These are phyloP conservation scores for Sprattus sprattus DNA, from an alignment of 2,113 vertebrate genomes.

Conservation along the genomic window DNA sequence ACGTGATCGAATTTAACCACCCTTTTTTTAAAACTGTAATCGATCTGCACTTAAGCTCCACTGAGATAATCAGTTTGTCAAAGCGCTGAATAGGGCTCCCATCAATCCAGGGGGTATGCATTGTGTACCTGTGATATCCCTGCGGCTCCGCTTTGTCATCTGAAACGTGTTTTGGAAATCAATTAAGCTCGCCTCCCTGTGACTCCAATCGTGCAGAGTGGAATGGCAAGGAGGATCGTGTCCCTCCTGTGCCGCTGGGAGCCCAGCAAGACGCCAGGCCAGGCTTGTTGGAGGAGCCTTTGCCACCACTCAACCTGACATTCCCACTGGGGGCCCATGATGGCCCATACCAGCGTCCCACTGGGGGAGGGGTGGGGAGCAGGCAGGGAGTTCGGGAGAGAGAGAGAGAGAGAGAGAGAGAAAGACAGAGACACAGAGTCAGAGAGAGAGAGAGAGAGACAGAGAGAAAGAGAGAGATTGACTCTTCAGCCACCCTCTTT, in stretches of 20 bases:
- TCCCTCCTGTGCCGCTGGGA: background rate
- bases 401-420: too few relatives aligned
- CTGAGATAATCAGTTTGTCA: slow-evolving; percentile 62
- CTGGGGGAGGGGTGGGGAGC: background rate
- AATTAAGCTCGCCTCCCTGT: slow-evolving; percentile 43
- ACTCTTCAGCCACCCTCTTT: background rate
- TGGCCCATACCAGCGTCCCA: background rate
- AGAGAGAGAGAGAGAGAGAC: background rate
- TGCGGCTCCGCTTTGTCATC: slow-evolving; percentile 45
- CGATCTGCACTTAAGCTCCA: slow-evolving; percentile 52
- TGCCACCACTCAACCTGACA: background rate
- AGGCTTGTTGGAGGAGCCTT: slow-evolving; percentile 5
- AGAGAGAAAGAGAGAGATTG: background rate
- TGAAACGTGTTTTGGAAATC: slow-evolving; percentile 54
- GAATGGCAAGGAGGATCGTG: background rate
- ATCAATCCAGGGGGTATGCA: slow-evolving; percentile 41
- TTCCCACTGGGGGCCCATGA: background rate
- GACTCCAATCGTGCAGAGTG: slow-evolving; percentile 21
- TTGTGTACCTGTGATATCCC: slow-evolving; percentile 52
- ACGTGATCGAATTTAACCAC: slow-evolving; percentile 22
- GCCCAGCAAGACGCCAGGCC: background rate
- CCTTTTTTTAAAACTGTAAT: slow-evolving; percentile 48
- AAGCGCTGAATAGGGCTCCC: slow-evolving; percentile 52
- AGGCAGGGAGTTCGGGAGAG: background rate
- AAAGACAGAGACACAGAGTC: background rate